Percentiles rank a stretch among this genome's conserved stretches.
phyloP scores from a whole-genome alignment of 2,113 vertebrate genomes.

The Pelecanus crispus region DNA sequence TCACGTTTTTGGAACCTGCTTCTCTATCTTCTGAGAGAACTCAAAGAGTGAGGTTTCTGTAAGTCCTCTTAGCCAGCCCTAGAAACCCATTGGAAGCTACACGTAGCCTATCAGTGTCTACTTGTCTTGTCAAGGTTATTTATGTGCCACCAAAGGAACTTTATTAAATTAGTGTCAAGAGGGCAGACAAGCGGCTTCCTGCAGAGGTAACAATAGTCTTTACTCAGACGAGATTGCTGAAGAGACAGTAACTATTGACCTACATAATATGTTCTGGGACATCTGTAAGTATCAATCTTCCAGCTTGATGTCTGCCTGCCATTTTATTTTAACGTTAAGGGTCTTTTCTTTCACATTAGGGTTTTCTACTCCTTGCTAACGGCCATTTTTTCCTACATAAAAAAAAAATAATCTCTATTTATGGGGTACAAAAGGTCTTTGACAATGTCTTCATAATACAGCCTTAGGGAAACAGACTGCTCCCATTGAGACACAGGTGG shows the following conservation, averaged over 20 bases:
- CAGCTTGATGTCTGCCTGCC: neutral
- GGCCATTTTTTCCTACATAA: neutral
- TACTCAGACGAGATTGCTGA: neutral
- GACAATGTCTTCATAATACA: neutral
- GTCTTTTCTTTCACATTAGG: neutral
- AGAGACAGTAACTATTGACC: constrained; percentile 46
- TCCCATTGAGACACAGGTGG: neutral
- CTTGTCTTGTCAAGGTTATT: neutral
- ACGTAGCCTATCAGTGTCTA: rapidly evolving
- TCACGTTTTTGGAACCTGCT: neutral
- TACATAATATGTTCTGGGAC: constrained; percentile 47
- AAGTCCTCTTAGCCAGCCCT: neutral
- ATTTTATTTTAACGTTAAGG: neutral
- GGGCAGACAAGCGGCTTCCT: constrained; percentile 22
- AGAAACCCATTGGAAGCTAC: neutral
- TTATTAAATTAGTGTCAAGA: constrained; percentile 4
- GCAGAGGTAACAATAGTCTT: neutral
- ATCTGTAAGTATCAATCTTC: constrained; percentile 14
- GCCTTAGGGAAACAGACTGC: neutral
- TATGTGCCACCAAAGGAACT: constrained; percentile 7
- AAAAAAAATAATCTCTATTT: neutral
- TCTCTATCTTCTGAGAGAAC: neutral
- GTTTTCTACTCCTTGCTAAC: neutral
- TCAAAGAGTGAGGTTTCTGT: neutral
- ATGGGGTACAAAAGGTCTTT: neutral